phyloP scores from a whole-genome alignment of 2,888 invertebrate genomes.

The Gastrophysa polygoni region DNA sequence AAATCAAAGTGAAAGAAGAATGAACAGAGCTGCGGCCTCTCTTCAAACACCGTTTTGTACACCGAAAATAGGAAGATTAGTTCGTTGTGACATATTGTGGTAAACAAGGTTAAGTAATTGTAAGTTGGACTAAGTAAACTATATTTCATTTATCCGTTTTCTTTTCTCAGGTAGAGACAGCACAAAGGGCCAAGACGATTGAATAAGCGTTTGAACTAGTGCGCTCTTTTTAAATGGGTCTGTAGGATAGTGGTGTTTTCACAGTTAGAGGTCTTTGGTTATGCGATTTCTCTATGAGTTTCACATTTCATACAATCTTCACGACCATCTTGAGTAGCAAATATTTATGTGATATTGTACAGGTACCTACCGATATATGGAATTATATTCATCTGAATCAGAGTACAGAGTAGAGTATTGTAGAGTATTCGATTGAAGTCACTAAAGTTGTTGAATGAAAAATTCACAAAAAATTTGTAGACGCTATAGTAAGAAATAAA shows the following conservation, averaged over 20 bases:
- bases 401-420: no score
- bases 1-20: conserved; percentile 30
- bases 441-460: no score
- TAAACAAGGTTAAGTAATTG: conserved; percentile 58
- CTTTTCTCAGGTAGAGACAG: conserved; percentile 35
- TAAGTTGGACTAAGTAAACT: conserved; percentile 45
- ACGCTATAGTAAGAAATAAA: no score
- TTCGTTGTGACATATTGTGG: conserved; percentile 58
- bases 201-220: conserved; percentile 10
- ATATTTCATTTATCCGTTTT: conserved; percentile 46
- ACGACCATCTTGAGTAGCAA: no score
- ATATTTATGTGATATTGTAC: no score
- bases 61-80: conserved; percentile 52
- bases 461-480: no score
- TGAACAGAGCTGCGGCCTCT: conserved; percentile 28
- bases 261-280: not conserved
- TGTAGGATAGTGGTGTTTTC: not conserved
- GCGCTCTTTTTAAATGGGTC: not conserved
- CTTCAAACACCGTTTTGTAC: conserved; percentile 23
- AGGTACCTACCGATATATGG: no score
- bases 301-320: no score
- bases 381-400: no score
- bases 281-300: no score
- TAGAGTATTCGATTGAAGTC: no score
- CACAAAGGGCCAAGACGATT: conserved; percentile 22